Conservation (phyloP, 2,888 invertebrate genomes). For the Pharmacophagus antenor region DNA sequence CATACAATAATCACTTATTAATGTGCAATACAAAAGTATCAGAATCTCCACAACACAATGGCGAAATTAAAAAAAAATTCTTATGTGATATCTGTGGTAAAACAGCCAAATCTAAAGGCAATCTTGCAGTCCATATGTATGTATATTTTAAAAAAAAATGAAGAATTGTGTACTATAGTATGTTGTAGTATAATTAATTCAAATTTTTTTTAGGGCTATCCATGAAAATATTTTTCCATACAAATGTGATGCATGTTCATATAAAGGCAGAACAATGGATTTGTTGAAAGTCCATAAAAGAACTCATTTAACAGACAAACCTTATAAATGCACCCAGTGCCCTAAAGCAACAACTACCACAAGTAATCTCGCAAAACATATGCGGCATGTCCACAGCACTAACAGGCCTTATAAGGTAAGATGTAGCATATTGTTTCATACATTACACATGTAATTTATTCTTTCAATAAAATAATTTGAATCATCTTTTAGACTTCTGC, state of each 20-base stretch:
- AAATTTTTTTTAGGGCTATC: constrained; percentile 47
- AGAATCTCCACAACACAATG: constrained; percentile 16
- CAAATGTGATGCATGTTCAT: constrained; percentile 69
- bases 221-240: constrained; percentile 69
- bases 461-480: no score
- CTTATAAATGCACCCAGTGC: constrained; percentile 67
- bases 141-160: no score
- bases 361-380: constrained; percentile 69
- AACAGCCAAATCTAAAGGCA: constrained; percentile 61
- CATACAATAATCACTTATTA: constrained; percentile 54
- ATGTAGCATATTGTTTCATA: no score
- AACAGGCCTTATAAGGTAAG: constrained; percentile 66
- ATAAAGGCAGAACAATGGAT: constrained; percentile 67
- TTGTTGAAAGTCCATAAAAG: constrained; percentile 68
- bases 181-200: no score
- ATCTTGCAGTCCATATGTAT: constrained; percentile 66
- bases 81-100: constrained; percentile 73
- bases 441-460: no score
- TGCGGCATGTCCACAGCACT: constrained; percentile 68
- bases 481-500: no score
- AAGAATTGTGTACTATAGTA: no score
- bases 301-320: constrained; percentile 64
- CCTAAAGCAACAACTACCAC: constrained; percentile 65
- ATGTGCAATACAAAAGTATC: constrained; percentile 41
- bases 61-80: constrained; percentile 47